Evolutionary conservation across 2,113 vertebrate species (phyloP).

Genomic region (Bubo blakistoni): DNA sequence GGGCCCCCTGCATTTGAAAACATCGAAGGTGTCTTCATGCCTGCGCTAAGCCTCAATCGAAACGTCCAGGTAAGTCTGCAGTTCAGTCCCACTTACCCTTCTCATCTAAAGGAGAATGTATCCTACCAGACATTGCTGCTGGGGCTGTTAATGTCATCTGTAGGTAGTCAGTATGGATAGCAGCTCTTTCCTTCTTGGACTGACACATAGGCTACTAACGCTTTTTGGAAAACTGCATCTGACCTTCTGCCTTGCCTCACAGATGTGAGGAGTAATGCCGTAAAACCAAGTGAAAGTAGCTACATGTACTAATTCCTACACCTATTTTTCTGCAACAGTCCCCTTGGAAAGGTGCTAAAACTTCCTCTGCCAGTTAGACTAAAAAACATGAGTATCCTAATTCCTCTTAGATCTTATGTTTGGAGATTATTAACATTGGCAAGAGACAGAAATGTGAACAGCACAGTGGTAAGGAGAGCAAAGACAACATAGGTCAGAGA

Average conservation of each 20-base stretch:
- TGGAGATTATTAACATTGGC: background rate
- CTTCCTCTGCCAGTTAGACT: background rate
- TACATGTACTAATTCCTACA: background rate
- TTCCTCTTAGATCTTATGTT: background rate
- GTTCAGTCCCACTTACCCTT: background rate
- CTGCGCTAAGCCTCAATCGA: conserved; percentile 95
- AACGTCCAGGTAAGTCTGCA: conserved; percentile 88
- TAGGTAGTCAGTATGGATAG: background rate
- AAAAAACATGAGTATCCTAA: background rate
- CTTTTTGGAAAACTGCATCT: background rate
- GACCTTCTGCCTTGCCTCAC: background rate
- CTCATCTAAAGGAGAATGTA: background rate
- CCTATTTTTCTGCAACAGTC: background rate
- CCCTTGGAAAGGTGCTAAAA: background rate
- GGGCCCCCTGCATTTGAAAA: conserved; percentile 93
- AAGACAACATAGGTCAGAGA: background rate
- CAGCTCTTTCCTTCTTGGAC: background rate
- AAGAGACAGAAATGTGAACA: background rate
- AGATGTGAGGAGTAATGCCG: background rate
- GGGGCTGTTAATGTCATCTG: background rate
- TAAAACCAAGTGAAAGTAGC: background rate
- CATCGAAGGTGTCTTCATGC: conserved; percentile 94
- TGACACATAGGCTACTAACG: background rate
- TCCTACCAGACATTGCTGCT: background rate
- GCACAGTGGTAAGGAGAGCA: background rate